Evolutionary conservation across 2,113 vertebrate species (phyloP).

Genomic region (Theristicus caerulescens): DNA sequence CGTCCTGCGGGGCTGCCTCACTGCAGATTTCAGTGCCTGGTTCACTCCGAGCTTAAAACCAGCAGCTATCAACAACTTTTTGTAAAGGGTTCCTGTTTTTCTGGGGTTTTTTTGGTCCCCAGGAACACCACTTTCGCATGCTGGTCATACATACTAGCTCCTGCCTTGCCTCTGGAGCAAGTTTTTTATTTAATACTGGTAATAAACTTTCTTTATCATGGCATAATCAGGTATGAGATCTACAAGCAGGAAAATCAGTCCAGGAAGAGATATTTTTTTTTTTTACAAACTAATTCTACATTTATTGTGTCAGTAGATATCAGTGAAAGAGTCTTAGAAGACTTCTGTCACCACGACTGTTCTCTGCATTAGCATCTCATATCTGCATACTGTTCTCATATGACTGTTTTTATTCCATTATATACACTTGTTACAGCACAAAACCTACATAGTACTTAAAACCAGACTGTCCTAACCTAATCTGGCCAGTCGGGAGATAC

Average conservation of each 20-base stretch:
- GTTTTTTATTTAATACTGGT: background rate
- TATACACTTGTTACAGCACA: background rate
- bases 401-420: background rate
- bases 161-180: background rate
- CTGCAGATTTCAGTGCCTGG: background rate
- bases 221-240: background rate
- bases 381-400: background rate
- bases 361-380: background rate
- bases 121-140: background rate
- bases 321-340: background rate
- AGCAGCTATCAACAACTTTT: background rate
- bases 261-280: background rate
- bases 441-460: background rate
- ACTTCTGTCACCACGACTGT: background rate
- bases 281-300: background rate
- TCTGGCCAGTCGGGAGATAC: background rate
- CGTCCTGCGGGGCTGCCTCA: background rate
- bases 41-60: background rate
- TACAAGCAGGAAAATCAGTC: background rate
- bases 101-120: too few relatives aligned
- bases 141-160: background rate
- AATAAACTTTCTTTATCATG: background rate
- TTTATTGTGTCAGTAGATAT: background rate
- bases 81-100: background rate
- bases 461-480: background rate